These are phyloP conservation scores for Ceyx melanurus DNA, from an alignment of 2,113 vertebrate genomes.

Conservation along the genomic window DNA sequence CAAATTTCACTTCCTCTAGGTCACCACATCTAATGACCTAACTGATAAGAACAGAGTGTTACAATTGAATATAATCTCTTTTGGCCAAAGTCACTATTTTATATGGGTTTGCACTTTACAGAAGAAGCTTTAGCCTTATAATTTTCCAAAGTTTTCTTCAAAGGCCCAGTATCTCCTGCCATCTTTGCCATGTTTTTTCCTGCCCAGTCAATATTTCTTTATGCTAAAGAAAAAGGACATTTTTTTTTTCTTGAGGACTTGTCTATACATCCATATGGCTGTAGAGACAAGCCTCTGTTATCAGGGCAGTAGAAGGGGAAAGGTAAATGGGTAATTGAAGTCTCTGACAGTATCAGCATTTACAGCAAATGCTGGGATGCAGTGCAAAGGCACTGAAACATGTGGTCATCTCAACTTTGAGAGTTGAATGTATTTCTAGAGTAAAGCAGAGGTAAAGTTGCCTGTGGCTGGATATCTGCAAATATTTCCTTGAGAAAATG, in stretches of 20 bases:
- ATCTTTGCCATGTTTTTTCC: neutral
- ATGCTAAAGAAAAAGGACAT: neutral
- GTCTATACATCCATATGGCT: neutral
- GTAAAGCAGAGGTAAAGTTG: neutral
- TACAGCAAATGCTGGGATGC: neutral
- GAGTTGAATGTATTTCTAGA: neutral
- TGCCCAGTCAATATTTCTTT: neutral
- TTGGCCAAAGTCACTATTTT: neutral
- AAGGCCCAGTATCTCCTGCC: neutral
- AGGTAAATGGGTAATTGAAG: neutral
- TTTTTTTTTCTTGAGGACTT: neutral
- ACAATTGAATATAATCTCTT: neutral
- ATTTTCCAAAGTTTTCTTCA: neutral
- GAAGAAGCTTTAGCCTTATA: neutral
- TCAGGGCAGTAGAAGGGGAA: neutral
- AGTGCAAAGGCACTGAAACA: neutral
- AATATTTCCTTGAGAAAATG: neutral
- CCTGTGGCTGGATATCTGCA: neutral
- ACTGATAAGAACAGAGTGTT: neutral
- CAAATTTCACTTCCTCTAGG: neutral
- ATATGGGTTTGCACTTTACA: neutral
- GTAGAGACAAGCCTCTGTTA: neutral
- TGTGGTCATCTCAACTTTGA: neutral
- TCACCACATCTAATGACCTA: neutral
- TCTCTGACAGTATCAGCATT: neutral